Evolutionary conservation across 2,797 vertebrate genomes (phyloP).

Genomic region (Yasuhikotakia modesta): DNA sequence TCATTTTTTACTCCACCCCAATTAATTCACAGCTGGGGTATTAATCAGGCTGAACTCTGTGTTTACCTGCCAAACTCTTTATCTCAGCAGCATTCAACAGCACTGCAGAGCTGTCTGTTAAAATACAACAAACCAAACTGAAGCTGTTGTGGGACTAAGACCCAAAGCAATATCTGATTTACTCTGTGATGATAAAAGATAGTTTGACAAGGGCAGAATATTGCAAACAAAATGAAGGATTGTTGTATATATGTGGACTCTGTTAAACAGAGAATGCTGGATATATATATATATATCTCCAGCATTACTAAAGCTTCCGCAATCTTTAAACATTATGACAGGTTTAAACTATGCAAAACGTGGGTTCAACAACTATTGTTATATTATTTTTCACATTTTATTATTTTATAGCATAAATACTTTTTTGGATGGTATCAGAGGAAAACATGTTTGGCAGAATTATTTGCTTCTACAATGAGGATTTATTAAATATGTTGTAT

Average conservation of each 20-base stretch:
- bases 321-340: no score
- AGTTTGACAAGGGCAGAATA: background rate
- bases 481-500: no score
- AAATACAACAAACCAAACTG: slow-evolving; percentile 1
- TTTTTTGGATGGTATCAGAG: no score
- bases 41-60: slow-evolving; percentile 33
- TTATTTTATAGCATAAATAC: no score
- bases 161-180: background rate
- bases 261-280: background rate
- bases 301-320: no score
- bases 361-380: no score
- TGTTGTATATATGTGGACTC: background rate
- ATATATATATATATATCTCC: no score
- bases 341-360: no score
- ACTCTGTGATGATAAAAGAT: background rate
- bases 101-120: background rate
- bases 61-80: background rate
- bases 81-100: background rate
- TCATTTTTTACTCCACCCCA: slow-evolving; percentile 4
- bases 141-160: background rate
- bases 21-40: slow-evolving; percentile 25
- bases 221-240: background rate
- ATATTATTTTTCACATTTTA: no score
- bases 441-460: no score
- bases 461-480: no score